phyloP scores from a whole-genome alignment of 1,140 invertebrate genomes.

The Ostrea denselamellosa region DNA sequence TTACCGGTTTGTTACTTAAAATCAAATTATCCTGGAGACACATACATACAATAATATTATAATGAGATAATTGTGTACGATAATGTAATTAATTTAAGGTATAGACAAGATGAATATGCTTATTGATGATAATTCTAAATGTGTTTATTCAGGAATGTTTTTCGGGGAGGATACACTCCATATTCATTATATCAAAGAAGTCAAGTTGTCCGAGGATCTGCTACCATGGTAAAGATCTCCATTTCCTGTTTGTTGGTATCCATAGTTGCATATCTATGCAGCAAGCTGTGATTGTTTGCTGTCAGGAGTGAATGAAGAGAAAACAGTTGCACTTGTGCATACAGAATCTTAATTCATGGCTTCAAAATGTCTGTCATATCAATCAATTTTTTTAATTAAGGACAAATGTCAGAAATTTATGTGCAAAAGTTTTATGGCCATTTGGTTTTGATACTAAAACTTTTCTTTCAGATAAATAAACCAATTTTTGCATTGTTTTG shows the following conservation, averaged over 20 bases:
- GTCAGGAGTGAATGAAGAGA: background rate
- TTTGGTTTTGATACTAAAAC: too few relatives aligned
- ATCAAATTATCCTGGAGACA: background rate
- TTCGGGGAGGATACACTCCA: background rate
- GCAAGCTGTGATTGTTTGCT: background rate
- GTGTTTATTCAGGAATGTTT: background rate
- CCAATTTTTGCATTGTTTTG: too few relatives aligned
- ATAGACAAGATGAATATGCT: too few relatives aligned
- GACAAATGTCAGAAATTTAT: too few relatives aligned
- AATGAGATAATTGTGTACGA: too few relatives aligned
- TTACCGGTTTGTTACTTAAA: constrained; percentile 27
- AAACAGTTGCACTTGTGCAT: background rate
- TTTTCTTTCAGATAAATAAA: too few relatives aligned
- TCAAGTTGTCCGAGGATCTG: constrained; percentile 3
- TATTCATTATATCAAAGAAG: background rate
- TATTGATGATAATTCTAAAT: background rate
- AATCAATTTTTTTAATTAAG: background rate
- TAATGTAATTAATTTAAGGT: too few relatives aligned
- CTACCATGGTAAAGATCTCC: background rate
- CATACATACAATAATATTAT: background rate
- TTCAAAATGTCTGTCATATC: background rate
- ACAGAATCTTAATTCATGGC: background rate
- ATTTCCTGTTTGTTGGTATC: background rate
- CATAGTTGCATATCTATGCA: background rate
- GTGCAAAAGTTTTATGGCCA: too few relatives aligned